Conservation (phyloP, 2,113 vertebrate genomes). For the Mirza zaza region DNA sequence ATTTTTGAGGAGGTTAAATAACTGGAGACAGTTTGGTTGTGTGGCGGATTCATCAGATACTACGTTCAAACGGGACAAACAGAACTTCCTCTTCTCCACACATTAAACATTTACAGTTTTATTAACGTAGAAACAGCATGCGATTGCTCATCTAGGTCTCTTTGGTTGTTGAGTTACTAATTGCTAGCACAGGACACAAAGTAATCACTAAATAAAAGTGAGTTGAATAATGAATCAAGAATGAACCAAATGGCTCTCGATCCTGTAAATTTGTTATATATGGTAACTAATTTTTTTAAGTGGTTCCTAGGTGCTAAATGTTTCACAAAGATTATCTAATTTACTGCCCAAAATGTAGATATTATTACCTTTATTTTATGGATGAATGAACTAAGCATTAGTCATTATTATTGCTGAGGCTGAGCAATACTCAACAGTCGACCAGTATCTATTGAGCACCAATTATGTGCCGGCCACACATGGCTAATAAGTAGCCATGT, state of each 20-base stretch:
- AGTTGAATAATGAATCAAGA: neutral
- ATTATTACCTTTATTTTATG: neutral
- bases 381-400: neutral
- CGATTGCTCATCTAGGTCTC: neutral
- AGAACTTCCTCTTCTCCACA: neutral
- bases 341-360: neutral
- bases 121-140: neutral
- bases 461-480: fast-evolving
- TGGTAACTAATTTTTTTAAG: neutral
- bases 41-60: neutral
- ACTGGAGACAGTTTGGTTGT: conserved; percentile 64
- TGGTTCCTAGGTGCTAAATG: neutral
- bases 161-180: conserved; percentile 55
- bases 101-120: neutral
- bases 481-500: neutral
- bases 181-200: neutral
- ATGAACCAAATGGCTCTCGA: neutral
- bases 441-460: neutral
- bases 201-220: neutral
- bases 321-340: neutral
- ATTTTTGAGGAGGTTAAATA: conserved; percentile 63
- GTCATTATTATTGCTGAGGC: too few species aligned
- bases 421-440: too few species aligned
- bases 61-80: conserved; percentile 41
- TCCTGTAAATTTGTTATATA: neutral